Conservation (phyloP, 2,888 invertebrate genomes). For the Pristionchus maxplancki region DNA sequence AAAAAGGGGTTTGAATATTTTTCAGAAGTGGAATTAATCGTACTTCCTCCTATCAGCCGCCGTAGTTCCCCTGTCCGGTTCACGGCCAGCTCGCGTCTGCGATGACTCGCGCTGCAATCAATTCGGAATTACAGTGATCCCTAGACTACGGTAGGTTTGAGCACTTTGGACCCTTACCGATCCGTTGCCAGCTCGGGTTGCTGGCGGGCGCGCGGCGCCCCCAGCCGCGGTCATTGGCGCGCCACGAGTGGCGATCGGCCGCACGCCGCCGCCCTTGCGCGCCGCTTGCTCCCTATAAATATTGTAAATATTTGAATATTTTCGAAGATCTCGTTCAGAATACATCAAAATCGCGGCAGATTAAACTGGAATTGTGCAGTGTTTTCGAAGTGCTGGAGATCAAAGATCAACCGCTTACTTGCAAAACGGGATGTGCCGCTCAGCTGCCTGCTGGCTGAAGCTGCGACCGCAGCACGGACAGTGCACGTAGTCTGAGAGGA, state of each 20-base stretch:
- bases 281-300: slow-evolving; percentile 14
- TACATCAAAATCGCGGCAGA: too few species aligned
- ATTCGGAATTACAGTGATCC: too few species aligned
- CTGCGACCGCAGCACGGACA: slow-evolving; percentile 91
- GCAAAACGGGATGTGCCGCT: slow-evolving; percentile 96
- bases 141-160: too few species aligned
- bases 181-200: background rate
- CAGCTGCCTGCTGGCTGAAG: slow-evolving; percentile 91
- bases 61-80: background rate
- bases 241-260: slow-evolving; percentile 28
- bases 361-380: too few species aligned
- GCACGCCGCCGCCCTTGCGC: slow-evolving; percentile 16
- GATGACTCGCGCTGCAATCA: slow-evolving; percentile 4
- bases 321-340: background rate
- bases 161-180: background rate
- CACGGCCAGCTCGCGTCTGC: slow-evolving; percentile 18
- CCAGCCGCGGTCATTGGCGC: slow-evolving; percentile 21
- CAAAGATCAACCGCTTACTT: slow-evolving; percentile 78
- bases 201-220: background rate
- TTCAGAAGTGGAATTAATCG: background rate
- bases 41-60: background rate
- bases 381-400: too few species aligned
- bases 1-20: too few species aligned
- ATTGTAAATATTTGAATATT: background rate
- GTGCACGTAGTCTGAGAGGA: slow-evolving; percentile 83